Base-by-base conservation (phyloP, 2,113 vertebrate species). In the Takifugu bimaculatus region DNA sequence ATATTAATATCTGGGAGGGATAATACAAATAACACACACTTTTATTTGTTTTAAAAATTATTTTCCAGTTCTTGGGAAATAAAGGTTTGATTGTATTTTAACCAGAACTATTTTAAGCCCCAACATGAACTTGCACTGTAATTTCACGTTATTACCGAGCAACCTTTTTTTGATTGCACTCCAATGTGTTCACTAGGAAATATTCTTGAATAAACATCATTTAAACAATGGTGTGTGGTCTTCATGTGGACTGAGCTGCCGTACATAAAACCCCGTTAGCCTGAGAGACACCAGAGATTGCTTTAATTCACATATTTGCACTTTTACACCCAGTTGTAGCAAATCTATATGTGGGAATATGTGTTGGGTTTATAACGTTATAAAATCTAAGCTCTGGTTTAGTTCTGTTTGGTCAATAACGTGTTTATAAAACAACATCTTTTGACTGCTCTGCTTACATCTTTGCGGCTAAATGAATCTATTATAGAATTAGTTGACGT, bases 81-180 rank as follows among this genome's bases (percentile, higher is more conserved):
- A 29, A 29, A 29, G 5, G 29, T 29, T 29, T 29, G 29, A 29
- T 5, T 29, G 29, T 29, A 29, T 29, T 29, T 29, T 3, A 44
- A 20, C 20, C 20, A 20, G 20, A 86, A 89, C 86, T 90, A 90
- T 90, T 88, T 91, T 88, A 85, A 88, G 87, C 88, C 72, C 87
- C 13, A n/a, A 83, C 7, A 88, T 88, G 87, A 88, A 91, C 90
- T 91, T 87, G 67, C 78, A 87, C 88, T 88, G 89, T 93, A 92
- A 95, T 94, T 92, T 93, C 92, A 88, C 77, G 75, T 89, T 91
- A 93, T 93, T 92, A 48, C 5, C 9, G 91, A 89, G 90, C 84
- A 85, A 90, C 88, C 87, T 82, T 55, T 88, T 90, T 89, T 74
- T 66, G 87, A 91, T 90, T 89, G 89, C 84, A 88, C 90, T 87